Evolutionary conservation across 2,888 invertebrate species (phyloP).

Genomic region (Stenodema calcarata): DNA sequence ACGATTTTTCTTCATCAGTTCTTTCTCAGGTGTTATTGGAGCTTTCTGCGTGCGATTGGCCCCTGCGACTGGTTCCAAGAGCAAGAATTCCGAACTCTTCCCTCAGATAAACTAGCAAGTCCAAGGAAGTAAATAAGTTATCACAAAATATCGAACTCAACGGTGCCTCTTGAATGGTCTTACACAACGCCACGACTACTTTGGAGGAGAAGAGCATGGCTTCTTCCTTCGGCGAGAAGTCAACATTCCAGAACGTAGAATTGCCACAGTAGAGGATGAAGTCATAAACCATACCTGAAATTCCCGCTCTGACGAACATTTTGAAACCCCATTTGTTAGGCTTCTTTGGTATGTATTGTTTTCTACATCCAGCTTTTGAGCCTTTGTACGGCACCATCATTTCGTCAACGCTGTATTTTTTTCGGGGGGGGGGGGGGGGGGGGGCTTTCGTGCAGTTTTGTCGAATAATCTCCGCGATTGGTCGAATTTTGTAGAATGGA

Average conservation of each 20-base stretch:
- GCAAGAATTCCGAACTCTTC: constrained; percentile 51
- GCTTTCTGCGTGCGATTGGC: constrained; percentile 51
- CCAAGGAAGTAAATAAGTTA: constrained; percentile 54
- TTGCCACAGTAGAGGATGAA: constrained; percentile 59
- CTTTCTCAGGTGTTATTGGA: constrained; percentile 47
- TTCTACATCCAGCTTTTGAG: constrained; percentile 46
- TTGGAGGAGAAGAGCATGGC: constrained; percentile 58
- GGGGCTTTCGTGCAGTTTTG: background rate
- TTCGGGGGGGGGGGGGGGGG: background rate
- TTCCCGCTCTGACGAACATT: constrained; percentile 59
- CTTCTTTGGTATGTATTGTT: constrained; percentile 60
- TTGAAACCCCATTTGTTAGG: constrained; percentile 61
- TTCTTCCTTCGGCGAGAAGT: constrained; percentile 56
- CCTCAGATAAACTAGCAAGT: constrained; percentile 48
- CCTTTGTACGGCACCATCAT: constrained; percentile 33
- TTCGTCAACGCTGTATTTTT: background rate
- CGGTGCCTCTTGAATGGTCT: constrained; percentile 55
- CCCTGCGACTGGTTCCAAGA: constrained; percentile 52
- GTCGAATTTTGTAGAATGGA: background rate
- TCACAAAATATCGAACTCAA: constrained; percentile 56
- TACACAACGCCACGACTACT: constrained; percentile 58
- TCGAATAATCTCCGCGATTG: background rate
- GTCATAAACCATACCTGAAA: constrained; percentile 60
- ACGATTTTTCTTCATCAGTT: constrained; percentile 15
- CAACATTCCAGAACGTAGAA: constrained; percentile 57